Base-by-base conservation (phyloP, 37 sponge, comb jelly and placozoan species). In the Mnemiopsis leidyi region DNA sequence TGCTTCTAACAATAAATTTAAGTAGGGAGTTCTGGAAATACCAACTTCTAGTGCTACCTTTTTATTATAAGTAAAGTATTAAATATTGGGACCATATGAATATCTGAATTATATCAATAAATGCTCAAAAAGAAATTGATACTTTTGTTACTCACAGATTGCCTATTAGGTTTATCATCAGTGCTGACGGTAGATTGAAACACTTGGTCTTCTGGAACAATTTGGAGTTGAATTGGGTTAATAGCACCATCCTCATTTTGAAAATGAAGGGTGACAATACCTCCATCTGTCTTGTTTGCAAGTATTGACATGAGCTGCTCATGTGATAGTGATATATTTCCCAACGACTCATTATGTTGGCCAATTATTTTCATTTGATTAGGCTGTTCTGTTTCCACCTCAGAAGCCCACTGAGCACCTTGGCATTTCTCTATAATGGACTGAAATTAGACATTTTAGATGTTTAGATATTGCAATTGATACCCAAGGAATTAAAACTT, bases 311-410 rank as follows among this genome's bases (percentile, higher is more conserved):
- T 40, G 20, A 85, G 61, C 24, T 85, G 90, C 2, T 85, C 90
- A 37, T 85, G 90, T 16, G 90, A 40, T 26, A 85, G 61, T 1
- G 90, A 40, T 1, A 85, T 85, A 37, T 85, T 85, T 0, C 90
- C 90, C 25, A 85, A 37, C 3, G 90, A 38, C 61, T 85, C 90
- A 26, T 85, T 85, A 23, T 85, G 90, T 39, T 40, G 61, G n/a
- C 90, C 90, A n/a, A 85, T 40, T 2, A 85, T 85, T 37, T 40
- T 85, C 90, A 85, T 85, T 85, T 85, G 90, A 37, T 85, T 85
- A 1, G 90, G 40, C 24, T 85, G 90, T 23, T 39, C 82, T 48
- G 61, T 48, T 18, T 5, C 13, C 5, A 48, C 61, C 61, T 48
- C 61, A 18, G 61, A 48, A 18, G 13, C 61, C 61, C 61, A 48